Evolutionary conservation across 1,140 invertebrate species (phyloP), one percentile per base, ranked within the genome.

Genomic region (Venturia canescens): DNA sequence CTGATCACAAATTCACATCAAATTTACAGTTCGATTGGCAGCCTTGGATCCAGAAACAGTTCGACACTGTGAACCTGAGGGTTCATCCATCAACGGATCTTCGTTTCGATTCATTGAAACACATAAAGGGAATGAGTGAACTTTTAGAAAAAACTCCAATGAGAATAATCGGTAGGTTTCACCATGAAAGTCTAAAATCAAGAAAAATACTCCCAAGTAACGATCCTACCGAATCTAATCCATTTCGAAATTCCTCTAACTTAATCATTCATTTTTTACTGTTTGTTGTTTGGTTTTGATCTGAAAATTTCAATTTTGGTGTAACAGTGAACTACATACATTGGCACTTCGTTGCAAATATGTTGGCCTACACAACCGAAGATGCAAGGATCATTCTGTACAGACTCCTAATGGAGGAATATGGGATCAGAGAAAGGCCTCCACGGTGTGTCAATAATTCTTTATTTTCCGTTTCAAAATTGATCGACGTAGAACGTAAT

Each of bases 311-410:
- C 26, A 18, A 34, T 77, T 77, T 60, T 53, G 29, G 50, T 7
- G 50, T 53, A 53, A 27, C 50, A 87, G 86, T 85, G 2, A 87
- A 87, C 57, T 87, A 87, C 44, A 70, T 86, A 48, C 86, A 87
- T 23, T 87, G 86, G 86, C 63, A 81, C 15, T 85, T 86, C 9
- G 13, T 86, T 1, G 84, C 78, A n/a, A 76, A 23, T 44, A 48
- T 80, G 29, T 69, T 86, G 77, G 63, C 72, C 15, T 34, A 78
- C 50, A 86, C 83, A 7, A 86, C 82, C 0, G 66, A 57, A 3
- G 23, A 81, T 66, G 84, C 86, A 80, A 82, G 76, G 44, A 50
- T 77, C 31, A 27, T 23, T 31, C 53, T 82, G 6, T 53, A 31
- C 2, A 53, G 34, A 34, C 31, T 77, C 18, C 53, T 76, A 23